Evolutionary conservation across 2,113 vertebrate genomes (phyloP).

Genomic region (Panurus biarmicus): DNA sequence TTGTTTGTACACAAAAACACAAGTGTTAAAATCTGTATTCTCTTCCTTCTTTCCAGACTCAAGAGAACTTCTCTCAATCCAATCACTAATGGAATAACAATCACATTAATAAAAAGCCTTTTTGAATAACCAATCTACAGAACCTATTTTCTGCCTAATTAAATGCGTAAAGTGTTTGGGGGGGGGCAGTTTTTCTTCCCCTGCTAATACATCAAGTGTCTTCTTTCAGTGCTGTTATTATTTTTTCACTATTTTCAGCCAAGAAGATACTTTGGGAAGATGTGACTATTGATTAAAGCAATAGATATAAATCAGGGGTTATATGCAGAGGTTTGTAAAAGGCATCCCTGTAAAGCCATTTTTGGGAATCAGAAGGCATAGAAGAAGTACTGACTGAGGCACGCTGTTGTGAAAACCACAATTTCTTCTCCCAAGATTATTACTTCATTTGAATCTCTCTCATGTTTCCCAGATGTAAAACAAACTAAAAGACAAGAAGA

Average conservation of each 20-base stretch:
- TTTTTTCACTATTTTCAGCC: not conserved
- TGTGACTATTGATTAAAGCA: not conserved
- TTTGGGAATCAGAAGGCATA: not conserved
- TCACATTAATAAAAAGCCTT: slow-evolving; percentile 21
- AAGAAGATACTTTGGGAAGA: not conserved
- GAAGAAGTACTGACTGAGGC: not conserved
- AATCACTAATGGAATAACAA: slow-evolving; percentile 18
- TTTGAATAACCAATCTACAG: not conserved
- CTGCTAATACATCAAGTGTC: not conserved
- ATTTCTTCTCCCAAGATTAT: not conserved
- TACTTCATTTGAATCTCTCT: not conserved
- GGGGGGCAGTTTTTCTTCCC: not conserved
- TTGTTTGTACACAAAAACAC: not conserved
- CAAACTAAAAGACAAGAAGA: not conserved
- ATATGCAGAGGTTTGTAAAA: not conserved
- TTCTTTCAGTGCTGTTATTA: not conserved
- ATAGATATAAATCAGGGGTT: not conserved
- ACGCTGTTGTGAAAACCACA: not conserved
- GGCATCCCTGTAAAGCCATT: not conserved
- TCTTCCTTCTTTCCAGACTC: not conserved
- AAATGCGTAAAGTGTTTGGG: not conserved
- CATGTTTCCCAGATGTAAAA: not conserved
- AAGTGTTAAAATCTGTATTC: not conserved
- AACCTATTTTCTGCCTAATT: slow-evolving; percentile 29
- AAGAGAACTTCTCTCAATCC: not conserved